A percentile compares a stretch with the other conserved stretches of the same genome.
phyloP scores from a whole-genome alignment of 1,140 invertebrate genomes.

The Lordiphosa collinella region DNA sequence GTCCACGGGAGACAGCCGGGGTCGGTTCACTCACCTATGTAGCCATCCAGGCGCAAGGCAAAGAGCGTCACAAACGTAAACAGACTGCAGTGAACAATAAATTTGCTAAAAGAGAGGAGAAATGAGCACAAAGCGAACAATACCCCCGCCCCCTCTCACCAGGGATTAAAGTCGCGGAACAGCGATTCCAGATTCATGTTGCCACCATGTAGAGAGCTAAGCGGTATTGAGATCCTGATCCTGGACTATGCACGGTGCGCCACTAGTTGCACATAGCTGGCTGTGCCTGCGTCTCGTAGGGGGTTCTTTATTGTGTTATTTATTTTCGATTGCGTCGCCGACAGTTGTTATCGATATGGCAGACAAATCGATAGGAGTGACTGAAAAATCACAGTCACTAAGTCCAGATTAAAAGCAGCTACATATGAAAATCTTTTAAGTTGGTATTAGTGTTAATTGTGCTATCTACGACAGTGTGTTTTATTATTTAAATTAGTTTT shows the following conservation, averaged over 20 bases:
- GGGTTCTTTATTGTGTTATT: conserved; percentile 22
- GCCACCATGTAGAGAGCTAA: conserved; percentile 20
- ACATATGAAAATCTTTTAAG: neutral
- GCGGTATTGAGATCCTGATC: conserved; percentile 14
- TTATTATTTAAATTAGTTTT: no score
- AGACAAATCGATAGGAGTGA: neutral
- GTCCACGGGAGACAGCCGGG: neutral
- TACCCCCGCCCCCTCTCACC: conserved; percentile 79
- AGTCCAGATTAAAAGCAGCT: neutral
- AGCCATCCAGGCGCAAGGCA: conserved; percentile 92
- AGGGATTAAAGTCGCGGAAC: conserved; percentile 95
- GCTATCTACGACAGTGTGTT: no score
- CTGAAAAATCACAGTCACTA: neutral
- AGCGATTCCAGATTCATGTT: conserved; percentile 92
- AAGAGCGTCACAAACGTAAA: conserved; percentile 94
- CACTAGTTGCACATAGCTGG: conserved; percentile 65
- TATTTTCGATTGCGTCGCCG: conserved; percentile 15
- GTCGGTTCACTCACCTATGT: conserved; percentile 80
- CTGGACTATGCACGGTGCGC: conserved; percentile 18
- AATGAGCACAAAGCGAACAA: neutral
- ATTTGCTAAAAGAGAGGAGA: conserved; percentile 87
- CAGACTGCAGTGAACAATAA: conserved; percentile 95
- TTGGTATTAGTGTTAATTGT: no score
- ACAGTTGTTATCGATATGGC: conserved; percentile 9
- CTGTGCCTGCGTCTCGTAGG: neutral